A percentile compares a stretch with the other conserved stretches of the same genome.
phyloP scores from a whole-genome alignment of 2,113 vertebrate species.

The Phaetusa simplex region DNA sequence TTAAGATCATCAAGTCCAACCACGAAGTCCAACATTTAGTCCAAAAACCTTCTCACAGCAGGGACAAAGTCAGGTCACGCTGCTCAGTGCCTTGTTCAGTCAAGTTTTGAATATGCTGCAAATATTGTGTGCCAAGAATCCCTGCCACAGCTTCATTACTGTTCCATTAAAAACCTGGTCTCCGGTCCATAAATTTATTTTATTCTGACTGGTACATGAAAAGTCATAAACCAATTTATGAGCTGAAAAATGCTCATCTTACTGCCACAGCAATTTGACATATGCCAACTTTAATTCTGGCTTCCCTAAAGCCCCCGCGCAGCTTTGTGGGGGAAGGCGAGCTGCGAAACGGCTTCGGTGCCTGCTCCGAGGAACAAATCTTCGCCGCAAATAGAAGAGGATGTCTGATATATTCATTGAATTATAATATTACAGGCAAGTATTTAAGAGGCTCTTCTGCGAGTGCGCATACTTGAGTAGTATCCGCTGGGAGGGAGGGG shows the following conservation, averaged over 20 bases:
- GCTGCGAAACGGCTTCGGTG: neutral
- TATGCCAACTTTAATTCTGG: neutral
- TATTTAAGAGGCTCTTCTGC: neutral
- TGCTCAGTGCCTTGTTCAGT: neutral
- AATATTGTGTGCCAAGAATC: neutral
- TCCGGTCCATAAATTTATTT: conserved; percentile 35
- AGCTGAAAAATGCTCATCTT: conserved; percentile 27
- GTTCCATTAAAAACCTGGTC: neutral
- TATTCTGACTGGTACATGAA: neutral
- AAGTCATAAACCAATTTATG: conserved; percentile 58
- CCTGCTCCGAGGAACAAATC: neutral
- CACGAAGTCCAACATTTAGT: neutral
- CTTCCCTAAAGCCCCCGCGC: neutral
- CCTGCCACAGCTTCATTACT: neutral
- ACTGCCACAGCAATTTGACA: neutral
- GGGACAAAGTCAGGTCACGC: rapidly evolving
- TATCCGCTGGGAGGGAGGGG: neutral
- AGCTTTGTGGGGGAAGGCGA: neutral
- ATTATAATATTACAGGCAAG: neutral
- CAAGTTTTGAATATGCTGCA: neutral
- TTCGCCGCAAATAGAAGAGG: neutral
- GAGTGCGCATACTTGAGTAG: rapidly evolving
- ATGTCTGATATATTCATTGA: neutral
- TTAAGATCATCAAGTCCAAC: neutral
- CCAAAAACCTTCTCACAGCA: neutral